These are phyloP conservation scores for Galbula dea DNA, from an alignment of 2,113 vertebrate genomes.

Conservation along the genomic window DNA sequence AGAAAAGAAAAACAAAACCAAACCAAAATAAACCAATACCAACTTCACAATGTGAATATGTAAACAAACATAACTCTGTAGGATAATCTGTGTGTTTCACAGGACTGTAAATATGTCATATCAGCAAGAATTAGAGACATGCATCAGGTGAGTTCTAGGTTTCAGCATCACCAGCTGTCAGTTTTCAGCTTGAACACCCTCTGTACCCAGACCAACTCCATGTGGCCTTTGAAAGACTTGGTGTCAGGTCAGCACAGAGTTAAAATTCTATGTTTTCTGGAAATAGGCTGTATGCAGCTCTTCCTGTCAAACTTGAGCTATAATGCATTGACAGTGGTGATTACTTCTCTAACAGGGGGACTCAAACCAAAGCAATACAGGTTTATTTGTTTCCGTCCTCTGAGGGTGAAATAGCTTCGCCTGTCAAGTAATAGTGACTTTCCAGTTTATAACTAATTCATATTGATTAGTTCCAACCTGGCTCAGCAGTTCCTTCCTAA, in stretches of 20 bases:
- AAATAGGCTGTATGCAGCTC: background rate
- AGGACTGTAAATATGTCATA: fast-evolving
- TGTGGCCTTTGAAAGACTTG: background rate
- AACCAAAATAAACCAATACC: background rate
- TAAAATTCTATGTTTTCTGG: background rate
- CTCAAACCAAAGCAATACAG: background rate
- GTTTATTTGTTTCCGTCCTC: background rate
- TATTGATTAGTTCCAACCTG: background rate
- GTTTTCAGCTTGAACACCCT: background rate
- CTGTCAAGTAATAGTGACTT: background rate
- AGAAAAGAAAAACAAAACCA: no score
- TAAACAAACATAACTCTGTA: background rate
- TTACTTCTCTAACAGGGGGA: background rate
- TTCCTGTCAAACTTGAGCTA: background rate
- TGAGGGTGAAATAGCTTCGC: background rate
- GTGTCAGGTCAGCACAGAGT: background rate
- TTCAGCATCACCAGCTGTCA: background rate
- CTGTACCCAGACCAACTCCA: background rate
- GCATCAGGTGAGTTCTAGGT: fast-evolving
- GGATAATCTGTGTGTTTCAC: background rate
- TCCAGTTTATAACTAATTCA: background rate
- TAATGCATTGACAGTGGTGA: background rate
- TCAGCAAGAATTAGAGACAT: background rate
- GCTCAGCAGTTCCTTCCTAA: background rate
- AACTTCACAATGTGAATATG: background rate